These are phyloP conservation scores for Platysternon megacephalum DNA, from an alignment of 2,113 vertebrate species.

Conservation along the genomic window DNA sequence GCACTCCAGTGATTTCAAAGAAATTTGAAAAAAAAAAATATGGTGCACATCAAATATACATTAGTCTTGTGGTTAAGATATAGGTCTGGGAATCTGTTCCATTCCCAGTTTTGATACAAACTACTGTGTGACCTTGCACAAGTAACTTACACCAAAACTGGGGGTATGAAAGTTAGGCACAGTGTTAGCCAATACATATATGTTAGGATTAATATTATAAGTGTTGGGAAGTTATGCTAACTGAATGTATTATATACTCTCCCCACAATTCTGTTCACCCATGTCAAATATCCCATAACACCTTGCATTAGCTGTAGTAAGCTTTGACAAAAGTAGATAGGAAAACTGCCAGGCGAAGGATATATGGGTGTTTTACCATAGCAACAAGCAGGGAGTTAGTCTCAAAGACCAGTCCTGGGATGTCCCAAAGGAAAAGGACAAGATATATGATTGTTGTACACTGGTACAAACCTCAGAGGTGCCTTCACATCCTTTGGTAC, in stretches of 20 bases:
- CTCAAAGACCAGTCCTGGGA: neutral
- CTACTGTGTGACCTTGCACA: neutral
- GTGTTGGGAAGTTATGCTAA: too few species aligned
- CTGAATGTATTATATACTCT: too few species aligned
- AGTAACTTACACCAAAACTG: neutral
- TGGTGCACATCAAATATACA: neutral
- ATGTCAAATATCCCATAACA: too few species aligned
- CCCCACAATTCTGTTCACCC: too few species aligned
- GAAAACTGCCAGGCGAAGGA: neutral
- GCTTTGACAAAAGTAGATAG: neutral
- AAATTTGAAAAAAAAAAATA: neutral
- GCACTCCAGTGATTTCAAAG: neutral
- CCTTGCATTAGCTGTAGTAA: too few species aligned
- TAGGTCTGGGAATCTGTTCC: neutral
- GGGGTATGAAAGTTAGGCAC: accelerated
- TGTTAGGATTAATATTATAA: too few species aligned
- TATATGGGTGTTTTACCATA: neutral
- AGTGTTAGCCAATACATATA: too few species aligned
- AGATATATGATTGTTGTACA: neutral
- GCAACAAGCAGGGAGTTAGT: neutral
- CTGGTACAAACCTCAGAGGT: neutral
- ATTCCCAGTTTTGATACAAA: neutral
- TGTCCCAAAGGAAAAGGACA: neutral
- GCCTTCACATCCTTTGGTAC: neutral
- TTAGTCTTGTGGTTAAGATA: neutral